A percentile compares a stretch with the other conserved stretches of the same genome.
These are phyloP conservation scores for Tortricodes alternella DNA, from an alignment of 2,888 invertebrate genomes.

Conservation along the genomic window DNA sequence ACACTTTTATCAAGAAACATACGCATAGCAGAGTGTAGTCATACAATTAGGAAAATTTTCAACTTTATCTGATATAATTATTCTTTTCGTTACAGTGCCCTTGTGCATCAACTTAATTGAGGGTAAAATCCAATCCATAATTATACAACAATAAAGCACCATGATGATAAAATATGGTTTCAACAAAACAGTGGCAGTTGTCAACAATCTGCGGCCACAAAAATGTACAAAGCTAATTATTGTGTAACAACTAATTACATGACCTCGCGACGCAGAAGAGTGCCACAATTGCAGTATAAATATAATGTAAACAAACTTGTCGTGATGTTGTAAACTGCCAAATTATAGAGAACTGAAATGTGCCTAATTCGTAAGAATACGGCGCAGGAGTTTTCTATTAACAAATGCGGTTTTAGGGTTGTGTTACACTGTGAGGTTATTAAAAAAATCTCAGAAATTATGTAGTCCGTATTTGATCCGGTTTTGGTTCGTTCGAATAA, in stretches of 20 bases:
- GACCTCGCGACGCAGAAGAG: slow-evolving; percentile 39
- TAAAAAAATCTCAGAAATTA: background rate
- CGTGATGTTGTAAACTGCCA: slow-evolving; percentile 71
- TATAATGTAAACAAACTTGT: slow-evolving; percentile 46
- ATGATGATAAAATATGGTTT: no score
- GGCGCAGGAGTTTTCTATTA: slow-evolving; percentile 79
- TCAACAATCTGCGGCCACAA: background rate
- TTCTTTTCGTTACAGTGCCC: no score
- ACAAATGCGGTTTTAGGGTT: slow-evolving; percentile 70
- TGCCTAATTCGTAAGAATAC: slow-evolving; percentile 75
- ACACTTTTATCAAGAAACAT: no score
- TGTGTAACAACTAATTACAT: slow-evolving; percentile 30
- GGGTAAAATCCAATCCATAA: no score
- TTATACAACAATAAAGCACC: no score
- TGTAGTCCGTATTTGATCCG: no score
- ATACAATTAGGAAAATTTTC: no score
- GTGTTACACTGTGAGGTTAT: slow-evolving; percentile 33
- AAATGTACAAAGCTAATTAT: slow-evolving; percentile 5
- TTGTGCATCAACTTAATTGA: no score
- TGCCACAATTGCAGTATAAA: slow-evolving; percentile 34
- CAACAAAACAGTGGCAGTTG: no score
- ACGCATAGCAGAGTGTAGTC: no score
- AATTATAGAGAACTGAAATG: slow-evolving; percentile 72
- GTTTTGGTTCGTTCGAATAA: no score
- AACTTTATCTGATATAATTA: no score